A percentile compares a stretch with the other conserved stretches of the same genome.
These are phyloP conservation scores for Trichopoda pennipes DNA, from an alignment of 2,888 invertebrate species.

Conservation along the genomic window DNA sequence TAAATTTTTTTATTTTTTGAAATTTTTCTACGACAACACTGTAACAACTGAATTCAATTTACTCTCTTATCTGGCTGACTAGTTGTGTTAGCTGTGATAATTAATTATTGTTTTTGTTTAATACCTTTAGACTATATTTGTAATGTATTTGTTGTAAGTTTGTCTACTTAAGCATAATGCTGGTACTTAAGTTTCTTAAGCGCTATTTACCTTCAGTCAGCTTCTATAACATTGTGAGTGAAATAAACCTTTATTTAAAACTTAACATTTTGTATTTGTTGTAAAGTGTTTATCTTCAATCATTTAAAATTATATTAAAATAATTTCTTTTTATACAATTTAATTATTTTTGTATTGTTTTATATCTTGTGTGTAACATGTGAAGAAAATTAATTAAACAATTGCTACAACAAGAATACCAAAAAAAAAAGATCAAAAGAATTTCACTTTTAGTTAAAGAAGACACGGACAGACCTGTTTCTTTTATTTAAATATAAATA, in stretches of 20 bases:
- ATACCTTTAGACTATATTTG: conserved; percentile 25
- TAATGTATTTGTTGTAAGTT: background rate
- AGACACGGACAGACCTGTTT: too few relatives aligned
- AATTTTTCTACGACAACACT: background rate
- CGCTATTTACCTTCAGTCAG: background rate
- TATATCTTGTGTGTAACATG: too few relatives aligned
- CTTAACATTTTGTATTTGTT: background rate
- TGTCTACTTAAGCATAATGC: background rate
- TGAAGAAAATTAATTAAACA: too few relatives aligned
- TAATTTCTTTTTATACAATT: too few relatives aligned
- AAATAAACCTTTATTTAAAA: background rate
- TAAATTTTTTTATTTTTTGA: conserved; percentile 35
- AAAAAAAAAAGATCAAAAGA: too few relatives aligned
- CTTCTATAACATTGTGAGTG: background rate
- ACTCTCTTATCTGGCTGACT: conserved; percentile 25
- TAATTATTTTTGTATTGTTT: too few relatives aligned
- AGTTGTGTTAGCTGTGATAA: conserved; percentile 14
- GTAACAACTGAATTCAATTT: conserved; percentile 9
- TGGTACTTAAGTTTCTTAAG: conserved; percentile 3
- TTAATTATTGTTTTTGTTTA: conserved; percentile 45
- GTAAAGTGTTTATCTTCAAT: background rate
- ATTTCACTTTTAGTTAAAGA: too few relatives aligned
- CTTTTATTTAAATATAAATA: too few relatives aligned
- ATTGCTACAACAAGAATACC: too few relatives aligned
- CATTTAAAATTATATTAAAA: background rate